phyloP scores from a whole-genome alignment of 2,888 invertebrate species.

The Hypolimnas misippus region DNA sequence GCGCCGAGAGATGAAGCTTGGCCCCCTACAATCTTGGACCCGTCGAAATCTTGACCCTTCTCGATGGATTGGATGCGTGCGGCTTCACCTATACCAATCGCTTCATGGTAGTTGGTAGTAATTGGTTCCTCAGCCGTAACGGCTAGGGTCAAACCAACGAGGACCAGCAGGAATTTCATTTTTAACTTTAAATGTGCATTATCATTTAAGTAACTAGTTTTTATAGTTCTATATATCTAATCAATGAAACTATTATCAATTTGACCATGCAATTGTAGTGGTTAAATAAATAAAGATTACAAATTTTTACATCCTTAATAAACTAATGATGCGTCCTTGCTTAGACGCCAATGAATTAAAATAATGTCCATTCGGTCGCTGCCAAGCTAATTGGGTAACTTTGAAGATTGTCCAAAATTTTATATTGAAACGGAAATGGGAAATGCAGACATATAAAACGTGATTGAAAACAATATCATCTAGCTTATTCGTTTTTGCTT shows the following conservation, averaged over 20 bases:
- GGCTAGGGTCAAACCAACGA: constrained; percentile 34
- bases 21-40: constrained; percentile 54
- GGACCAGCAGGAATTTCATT: constrained; percentile 39
- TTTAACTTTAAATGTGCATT: neutral
- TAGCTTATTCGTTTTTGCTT: no score
- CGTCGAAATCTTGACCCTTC: constrained; percentile 46
- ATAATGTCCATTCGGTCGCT: no score
- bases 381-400: no score
- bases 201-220: constrained; percentile 32
- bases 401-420: no score
- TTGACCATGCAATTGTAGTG: neutral
- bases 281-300: neutral
- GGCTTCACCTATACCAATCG: constrained; percentile 52
- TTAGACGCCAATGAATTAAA: no score
- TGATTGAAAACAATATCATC: no score
- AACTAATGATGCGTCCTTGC: no score
- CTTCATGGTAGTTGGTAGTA: constrained; percentile 50
- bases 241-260: neutral
- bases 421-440: no score
- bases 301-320: no score
- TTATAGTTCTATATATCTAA: constrained; percentile 11
- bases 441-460: no score
- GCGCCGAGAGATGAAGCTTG: constrained; percentile 41
- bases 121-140: constrained; percentile 43
- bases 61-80: constrained; percentile 48